A percentile compares a stretch with the other conserved stretches of the same genome.
These are phyloP conservation scores for Nannoperca obscura DNA, from an alignment of 2,797 vertebrate genomes.

Conservation along the genomic window DNA sequence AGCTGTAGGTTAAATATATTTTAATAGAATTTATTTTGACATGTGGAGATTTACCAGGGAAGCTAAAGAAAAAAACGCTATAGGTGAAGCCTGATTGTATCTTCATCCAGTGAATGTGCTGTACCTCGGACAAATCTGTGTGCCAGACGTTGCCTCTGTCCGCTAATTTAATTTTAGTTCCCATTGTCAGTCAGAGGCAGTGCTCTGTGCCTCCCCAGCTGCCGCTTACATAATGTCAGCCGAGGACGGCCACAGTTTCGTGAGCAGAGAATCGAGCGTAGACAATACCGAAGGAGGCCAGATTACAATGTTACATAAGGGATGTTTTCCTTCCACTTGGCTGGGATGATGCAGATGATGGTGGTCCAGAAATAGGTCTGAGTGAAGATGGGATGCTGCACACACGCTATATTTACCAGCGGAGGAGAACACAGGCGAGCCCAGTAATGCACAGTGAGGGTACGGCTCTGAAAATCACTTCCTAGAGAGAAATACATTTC, in stretches of 20 bases:
- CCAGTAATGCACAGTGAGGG: constrained; percentile 14
- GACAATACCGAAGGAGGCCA: constrained; percentile 55
- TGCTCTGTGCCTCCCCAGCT: constrained; percentile 64
- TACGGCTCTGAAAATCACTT: background rate
- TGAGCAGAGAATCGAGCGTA: constrained; percentile 57
- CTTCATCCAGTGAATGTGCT: constrained; percentile 6
- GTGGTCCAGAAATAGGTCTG: constrained; percentile 75
- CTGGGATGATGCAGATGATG: constrained; percentile 68
- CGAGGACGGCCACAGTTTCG: constrained; percentile 66
- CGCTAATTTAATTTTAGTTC: constrained; percentile 70
- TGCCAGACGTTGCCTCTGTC: constrained; percentile 27
- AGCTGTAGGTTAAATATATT: background rate
- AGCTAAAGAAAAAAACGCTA: background rate
- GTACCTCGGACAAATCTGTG: constrained; percentile 32
- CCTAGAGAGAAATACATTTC: constrained; percentile 9
- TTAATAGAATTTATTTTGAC: background rate
- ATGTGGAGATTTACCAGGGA: background rate
- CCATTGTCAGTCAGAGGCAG: constrained; percentile 65
- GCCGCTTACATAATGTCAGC: constrained; percentile 77
- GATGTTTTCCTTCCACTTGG: constrained; percentile 73
- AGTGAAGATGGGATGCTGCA: constrained; percentile 50
- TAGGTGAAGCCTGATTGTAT: background rate
- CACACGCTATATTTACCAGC: constrained; percentile 26
- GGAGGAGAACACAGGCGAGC: constrained; percentile 3
- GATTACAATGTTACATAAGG: constrained; percentile 69